Evolutionary conservation across 2,113 vertebrate species (phyloP).

Genomic region (Heliornis fulica): DNA sequence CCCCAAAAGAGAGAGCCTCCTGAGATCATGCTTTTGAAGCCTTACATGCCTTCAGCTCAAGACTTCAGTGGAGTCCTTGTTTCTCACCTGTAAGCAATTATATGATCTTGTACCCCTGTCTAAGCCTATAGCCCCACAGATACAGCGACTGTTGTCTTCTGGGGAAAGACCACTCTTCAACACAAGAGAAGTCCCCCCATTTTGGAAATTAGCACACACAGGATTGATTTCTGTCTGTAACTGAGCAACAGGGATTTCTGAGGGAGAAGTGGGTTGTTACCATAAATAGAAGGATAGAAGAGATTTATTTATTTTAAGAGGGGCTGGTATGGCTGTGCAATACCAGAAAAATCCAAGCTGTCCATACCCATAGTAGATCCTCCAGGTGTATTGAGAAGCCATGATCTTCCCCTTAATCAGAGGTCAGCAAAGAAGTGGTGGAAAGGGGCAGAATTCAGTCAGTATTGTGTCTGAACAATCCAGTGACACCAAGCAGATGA

Average conservation of each 20-base stretch:
- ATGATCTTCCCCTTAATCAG: background rate
- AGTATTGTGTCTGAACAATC: background rate
- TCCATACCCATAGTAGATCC: background rate
- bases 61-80: background rate
- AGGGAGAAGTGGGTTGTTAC: background rate
- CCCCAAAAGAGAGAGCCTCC: background rate
- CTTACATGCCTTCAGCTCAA: background rate
- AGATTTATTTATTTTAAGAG: background rate
- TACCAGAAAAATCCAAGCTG: background rate
- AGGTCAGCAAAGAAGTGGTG: background rate
- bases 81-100: background rate
- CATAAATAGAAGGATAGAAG: background rate
- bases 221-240: conserved; percentile 21
- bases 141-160: background rate
- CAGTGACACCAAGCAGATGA: background rate
- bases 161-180: background rate
- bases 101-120: background rate
- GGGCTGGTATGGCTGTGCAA: background rate
- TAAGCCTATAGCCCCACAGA: background rate
- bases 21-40: background rate
- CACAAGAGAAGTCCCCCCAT: background rate
- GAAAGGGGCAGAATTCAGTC: background rate
- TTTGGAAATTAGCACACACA: background rate
- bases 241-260: background rate
- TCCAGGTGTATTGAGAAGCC: background rate